phyloP scores from a whole-genome alignment of 1,140 invertebrate species.

The Drosophila ohnishii region DNA sequence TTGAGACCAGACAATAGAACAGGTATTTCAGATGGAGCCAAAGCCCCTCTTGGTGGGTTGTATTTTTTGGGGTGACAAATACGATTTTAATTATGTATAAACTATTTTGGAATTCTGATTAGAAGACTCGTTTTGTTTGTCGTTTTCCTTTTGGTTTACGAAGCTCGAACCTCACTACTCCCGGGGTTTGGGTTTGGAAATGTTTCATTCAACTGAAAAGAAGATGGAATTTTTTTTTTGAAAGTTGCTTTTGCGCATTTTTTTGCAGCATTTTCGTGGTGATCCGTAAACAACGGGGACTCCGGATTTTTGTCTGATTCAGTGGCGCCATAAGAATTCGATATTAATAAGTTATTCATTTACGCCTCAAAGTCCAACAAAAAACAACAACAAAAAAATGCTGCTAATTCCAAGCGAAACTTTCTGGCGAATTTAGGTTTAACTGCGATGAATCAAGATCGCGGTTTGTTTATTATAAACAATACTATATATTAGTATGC shows the following conservation, averaged over 20 bases:
- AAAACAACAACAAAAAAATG: constrained; percentile 28
- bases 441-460: constrained; percentile 73
- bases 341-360: constrained; percentile 65
- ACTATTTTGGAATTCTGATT: constrained; percentile 45
- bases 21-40: constrained; percentile 48
- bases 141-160: constrained; percentile 21
- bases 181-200: constrained; percentile 21
- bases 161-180: background rate
- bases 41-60: constrained; percentile 40
- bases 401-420: constrained; percentile 58
- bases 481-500: constrained; percentile 57
- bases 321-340: constrained; percentile 56
- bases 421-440: constrained; percentile 57
- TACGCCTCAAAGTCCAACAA: constrained; percentile 54
- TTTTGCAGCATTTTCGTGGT: constrained; percentile 41
- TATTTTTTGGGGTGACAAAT: constrained; percentile 56
- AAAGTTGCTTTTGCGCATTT: constrained; percentile 72
- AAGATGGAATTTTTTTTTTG: constrained; percentile 68
- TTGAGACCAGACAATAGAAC: constrained; percentile 50
- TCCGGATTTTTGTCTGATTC: constrained; percentile 36
- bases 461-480: constrained; percentile 44
- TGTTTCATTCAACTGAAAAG: constrained; percentile 63
- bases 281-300: constrained; percentile 57
- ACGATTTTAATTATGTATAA: constrained; percentile 70
- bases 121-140: constrained; percentile 35